These are phyloP conservation scores for Cephus runcator DNA, from an alignment of 2,888 invertebrate genomes.

Conservation along the genomic window DNA sequence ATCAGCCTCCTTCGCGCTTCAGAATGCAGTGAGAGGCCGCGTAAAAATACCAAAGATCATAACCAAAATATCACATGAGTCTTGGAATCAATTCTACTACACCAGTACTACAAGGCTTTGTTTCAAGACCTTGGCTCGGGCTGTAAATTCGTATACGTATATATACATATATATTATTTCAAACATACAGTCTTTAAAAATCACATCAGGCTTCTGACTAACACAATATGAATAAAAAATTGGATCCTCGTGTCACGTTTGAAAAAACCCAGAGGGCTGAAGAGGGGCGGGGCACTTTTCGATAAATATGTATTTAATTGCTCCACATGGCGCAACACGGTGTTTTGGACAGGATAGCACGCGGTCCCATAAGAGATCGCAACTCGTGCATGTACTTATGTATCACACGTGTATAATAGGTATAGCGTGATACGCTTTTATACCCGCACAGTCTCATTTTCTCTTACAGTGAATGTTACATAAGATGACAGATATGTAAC, in stretches of 20 bases:
- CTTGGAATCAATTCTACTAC: background rate
- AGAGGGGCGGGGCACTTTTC: background rate
- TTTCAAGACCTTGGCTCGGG: background rate
- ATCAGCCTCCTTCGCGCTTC: background rate
- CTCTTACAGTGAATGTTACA: constrained; percentile 2
- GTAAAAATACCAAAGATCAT: background rate
- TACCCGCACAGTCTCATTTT: background rate
- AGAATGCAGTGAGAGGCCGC: background rate
- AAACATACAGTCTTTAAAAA: background rate
- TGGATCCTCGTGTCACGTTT: background rate
- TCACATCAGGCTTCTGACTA: background rate
- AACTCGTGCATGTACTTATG: background rate
- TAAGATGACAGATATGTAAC: background rate
- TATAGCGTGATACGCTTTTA: background rate
- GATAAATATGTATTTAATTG: constrained; percentile 1
- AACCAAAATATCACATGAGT: background rate
- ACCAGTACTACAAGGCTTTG: no score
- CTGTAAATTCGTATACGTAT: no score
- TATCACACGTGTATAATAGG: background rate
- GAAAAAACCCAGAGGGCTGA: background rate
- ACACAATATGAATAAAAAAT: constrained; percentile 3
- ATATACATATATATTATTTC: no score
- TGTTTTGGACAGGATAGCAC: background rate
- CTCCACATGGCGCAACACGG: constrained; percentile 5
- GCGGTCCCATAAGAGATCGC: background rate